Evolutionary conservation across 2,797 vertebrate genomes (phyloP).

Genomic region (Vipera ursinii): DNA sequence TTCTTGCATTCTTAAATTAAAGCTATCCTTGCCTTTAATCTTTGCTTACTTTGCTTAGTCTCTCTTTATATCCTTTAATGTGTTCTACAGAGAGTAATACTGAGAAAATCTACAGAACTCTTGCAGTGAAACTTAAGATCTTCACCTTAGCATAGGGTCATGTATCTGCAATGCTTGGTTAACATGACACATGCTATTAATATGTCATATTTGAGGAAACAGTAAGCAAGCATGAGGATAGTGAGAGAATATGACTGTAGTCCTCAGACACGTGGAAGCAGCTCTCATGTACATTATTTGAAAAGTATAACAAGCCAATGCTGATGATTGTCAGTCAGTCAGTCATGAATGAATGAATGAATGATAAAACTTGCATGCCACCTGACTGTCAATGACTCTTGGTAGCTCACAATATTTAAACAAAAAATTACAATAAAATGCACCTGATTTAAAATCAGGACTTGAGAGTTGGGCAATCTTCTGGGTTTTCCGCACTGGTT

Average conservation of each 20-base stretch:
- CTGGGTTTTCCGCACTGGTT: conserved; percentile 85
- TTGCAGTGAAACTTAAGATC: background rate
- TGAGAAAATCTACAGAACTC: background rate
- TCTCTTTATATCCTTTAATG: background rate
- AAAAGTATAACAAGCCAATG: background rate
- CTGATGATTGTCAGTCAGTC: background rate
- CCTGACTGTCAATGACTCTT: background rate
- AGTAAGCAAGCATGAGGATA: background rate
- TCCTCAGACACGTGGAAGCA: background rate
- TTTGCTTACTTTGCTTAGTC: background rate
- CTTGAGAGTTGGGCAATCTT: conserved; percentile 74
- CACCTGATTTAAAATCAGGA: conserved; percentile 83
- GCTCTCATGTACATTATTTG: background rate
- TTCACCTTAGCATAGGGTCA: background rate
- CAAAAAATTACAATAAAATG: conserved; percentile 71
- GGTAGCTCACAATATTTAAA: background rate
- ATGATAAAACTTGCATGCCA: background rate
- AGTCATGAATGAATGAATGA: background rate
- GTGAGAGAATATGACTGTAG: background rate
- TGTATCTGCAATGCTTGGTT: background rate
- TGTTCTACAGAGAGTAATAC: background rate
- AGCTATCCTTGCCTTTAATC: background rate
- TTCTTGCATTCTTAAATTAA: background rate
- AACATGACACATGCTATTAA: background rate
- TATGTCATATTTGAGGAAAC: background rate